Evolutionary conservation across 1,140 invertebrate species (phyloP).

Genomic region (Schlechtendalia chinensis): DNA sequence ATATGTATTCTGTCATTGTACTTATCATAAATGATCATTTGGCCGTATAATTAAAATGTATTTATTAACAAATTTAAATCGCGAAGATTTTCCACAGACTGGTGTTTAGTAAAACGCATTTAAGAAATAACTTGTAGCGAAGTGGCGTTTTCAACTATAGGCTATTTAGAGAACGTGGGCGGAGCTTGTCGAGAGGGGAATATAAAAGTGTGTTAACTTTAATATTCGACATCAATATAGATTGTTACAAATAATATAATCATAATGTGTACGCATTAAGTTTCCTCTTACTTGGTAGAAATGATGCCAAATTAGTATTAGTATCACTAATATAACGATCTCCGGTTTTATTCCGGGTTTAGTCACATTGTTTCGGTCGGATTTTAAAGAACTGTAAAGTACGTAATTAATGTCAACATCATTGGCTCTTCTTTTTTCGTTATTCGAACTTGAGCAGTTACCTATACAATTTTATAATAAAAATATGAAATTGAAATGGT

Average conservation of each 20-base stretch:
- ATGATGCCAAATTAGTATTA: conserved; percentile 39
- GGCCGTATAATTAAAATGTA: too few species aligned
- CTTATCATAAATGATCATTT: too few species aligned
- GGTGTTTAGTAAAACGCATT: conserved; percentile 3
- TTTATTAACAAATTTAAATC: neutral
- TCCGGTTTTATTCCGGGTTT: neutral
- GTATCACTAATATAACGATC: neutral
- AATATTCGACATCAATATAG: conserved; percentile 1
- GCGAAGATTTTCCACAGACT: neutral
- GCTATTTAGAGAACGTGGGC: conserved; percentile 48
- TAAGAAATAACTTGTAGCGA: conserved; percentile 15
- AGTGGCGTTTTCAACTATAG: neutral
- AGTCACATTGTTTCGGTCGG: conserved; percentile 18
- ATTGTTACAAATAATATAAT: conserved; percentile 13
- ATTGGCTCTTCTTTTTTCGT: conserved; percentile 21
- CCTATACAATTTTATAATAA: neutral
- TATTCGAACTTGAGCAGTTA: conserved; percentile 29
- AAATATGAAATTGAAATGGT: neutral
- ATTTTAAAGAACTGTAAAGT: conserved; percentile 33
- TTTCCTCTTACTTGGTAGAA: conserved; percentile 30
- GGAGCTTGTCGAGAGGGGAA: conserved; percentile 33
- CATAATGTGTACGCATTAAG: neutral
- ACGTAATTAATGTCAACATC: neutral
- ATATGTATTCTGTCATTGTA: too few species aligned
- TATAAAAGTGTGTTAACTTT: neutral